Conservation (phyloP, 92 coral and sea anemone species). For the Umimayanthus kanabou region DNA sequence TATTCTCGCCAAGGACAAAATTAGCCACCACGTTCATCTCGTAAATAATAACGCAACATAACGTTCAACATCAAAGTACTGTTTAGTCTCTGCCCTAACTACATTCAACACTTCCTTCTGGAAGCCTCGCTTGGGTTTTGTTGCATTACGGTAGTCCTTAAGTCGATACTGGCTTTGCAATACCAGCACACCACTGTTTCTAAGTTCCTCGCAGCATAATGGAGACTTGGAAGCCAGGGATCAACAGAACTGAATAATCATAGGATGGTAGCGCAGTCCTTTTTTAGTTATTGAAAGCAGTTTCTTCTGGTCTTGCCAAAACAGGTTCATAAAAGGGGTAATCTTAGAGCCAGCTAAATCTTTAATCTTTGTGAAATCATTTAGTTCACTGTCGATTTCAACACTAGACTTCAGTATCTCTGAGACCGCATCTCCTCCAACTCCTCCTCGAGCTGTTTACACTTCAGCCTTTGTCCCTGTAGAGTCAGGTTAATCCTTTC, state of each 20-base stretch:
- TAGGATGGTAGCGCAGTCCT: constrained; percentile 64
- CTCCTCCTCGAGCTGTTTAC: constrained; percentile 60
- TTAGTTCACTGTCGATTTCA: constrained; percentile 49
- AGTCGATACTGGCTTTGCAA: constrained; percentile 56
- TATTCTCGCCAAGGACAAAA: constrained; percentile 54
- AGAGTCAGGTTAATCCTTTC: constrained; percentile 61
- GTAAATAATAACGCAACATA: constrained; percentile 55
- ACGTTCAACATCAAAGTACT: constrained; percentile 54
- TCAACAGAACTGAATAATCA: constrained; percentile 53
- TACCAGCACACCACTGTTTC: constrained; percentile 47
- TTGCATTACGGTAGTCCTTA: constrained; percentile 59
- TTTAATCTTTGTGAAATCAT: constrained; percentile 47
- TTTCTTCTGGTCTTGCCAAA: constrained; percentile 67
- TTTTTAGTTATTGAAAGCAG: constrained; percentile 44
- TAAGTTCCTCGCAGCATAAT: constrained; percentile 49
- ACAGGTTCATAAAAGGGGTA: constrained; percentile 63
- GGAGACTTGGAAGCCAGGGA: constrained; percentile 52
- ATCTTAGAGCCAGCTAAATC: constrained; percentile 39
- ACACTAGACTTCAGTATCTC: constrained; percentile 55
- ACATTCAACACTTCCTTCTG: constrained; percentile 52
- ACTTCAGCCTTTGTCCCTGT: constrained; percentile 56
- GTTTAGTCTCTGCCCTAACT: constrained; percentile 46
- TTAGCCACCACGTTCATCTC: constrained; percentile 64
- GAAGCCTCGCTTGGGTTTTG: constrained; percentile 55
- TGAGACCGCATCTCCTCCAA: constrained; percentile 41